phyloP scores from a whole-genome alignment of 2,113 vertebrate species.

The Gavia stellata region DNA sequence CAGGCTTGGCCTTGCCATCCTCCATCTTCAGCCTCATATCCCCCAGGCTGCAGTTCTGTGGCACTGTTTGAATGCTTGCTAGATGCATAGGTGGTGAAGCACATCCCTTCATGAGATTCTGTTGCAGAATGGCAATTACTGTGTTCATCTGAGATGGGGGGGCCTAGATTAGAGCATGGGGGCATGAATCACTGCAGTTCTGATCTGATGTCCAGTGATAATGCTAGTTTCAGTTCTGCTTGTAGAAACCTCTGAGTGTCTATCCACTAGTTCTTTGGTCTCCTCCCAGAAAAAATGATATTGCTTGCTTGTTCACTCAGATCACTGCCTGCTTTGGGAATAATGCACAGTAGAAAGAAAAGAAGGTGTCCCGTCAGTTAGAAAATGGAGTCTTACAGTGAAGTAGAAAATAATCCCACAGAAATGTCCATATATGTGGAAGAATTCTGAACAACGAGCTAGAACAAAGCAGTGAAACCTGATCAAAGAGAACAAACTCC shows the following conservation, averaged over 20 bases:
- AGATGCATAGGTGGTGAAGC: not conserved
- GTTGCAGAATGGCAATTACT: not conserved
- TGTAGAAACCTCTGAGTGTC: not conserved
- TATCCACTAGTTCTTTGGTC: not conserved
- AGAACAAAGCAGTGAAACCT: not conserved
- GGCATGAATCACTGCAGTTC: not conserved
- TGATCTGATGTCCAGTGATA: not conserved
- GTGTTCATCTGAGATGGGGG: not conserved
- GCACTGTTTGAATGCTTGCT: not conserved
- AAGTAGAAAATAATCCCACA: not conserved
- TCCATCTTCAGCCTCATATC: not conserved
- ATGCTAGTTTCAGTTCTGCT: not conserved
- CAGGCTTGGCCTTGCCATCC: not conserved
- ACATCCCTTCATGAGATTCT: not conserved
- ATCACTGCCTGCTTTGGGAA: not conserved
- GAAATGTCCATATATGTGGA: not conserved
- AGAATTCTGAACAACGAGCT: not conserved
- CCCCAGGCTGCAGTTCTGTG: not conserved
- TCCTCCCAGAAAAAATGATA: not conserved
- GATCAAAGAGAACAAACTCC: slow-evolving; percentile 21
- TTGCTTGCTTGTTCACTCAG: not conserved
- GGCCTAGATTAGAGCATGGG: not conserved
- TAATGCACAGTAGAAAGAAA: not conserved
- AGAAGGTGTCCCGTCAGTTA: not conserved
- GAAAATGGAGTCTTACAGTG: not conserved